A percentile compares a stretch with the other conserved stretches of the same genome.
Conservation (phyloP, 1,140 invertebrate genomes). For the Leptinotarsa undecemlineata region DNA sequence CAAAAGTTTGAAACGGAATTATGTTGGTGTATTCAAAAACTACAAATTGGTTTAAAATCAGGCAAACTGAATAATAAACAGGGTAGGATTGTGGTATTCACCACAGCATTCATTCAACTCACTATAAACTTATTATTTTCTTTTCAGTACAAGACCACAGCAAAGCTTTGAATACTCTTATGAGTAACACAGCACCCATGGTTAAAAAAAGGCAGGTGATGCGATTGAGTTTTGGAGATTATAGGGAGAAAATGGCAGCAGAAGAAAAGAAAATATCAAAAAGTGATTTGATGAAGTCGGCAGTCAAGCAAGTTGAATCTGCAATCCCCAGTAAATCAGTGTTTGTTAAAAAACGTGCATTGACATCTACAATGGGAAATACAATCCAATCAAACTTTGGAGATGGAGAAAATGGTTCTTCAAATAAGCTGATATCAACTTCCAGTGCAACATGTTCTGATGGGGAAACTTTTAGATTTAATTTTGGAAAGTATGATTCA, state of each 20-base stretch:
- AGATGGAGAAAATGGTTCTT: not conserved
- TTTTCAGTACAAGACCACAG: slow-evolving; percentile 62
- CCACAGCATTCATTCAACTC: not conserved
- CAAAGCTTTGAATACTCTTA: slow-evolving; percentile 68
- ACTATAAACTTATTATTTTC: slow-evolving; percentile 33
- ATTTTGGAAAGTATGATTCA: too few relatives aligned
- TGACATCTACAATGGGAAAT: slow-evolving; percentile 46
- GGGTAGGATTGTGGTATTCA: slow-evolving; percentile 52
- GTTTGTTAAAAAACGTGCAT: slow-evolving; percentile 61
- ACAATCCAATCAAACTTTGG: slow-evolving; percentile 58
- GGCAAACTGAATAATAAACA: slow-evolving; percentile 68
- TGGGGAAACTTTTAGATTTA: too few relatives aligned
- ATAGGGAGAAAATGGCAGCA: slow-evolving; percentile 72
- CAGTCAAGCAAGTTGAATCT: slow-evolving; percentile 56
- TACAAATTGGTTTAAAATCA: slow-evolving; percentile 62
- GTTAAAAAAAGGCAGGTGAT: slow-evolving; percentile 75
- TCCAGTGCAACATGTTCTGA: too few relatives aligned
- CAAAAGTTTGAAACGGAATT: slow-evolving; percentile 74
- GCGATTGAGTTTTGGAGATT: slow-evolving; percentile 73
- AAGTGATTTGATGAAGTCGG: slow-evolving; percentile 46
- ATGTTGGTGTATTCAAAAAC: slow-evolving; percentile 76
- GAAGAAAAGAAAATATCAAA: slow-evolving; percentile 69
- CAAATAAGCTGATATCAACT: too few relatives aligned
- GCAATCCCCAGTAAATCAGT: slow-evolving; percentile 57
- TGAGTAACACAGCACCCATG: slow-evolving; percentile 66